A percentile compares a stretch with the other conserved stretches of the same genome.
phyloP scores from a whole-genome alignment of 2,113 vertebrate species.

The Physeter macrocephalus region DNA sequence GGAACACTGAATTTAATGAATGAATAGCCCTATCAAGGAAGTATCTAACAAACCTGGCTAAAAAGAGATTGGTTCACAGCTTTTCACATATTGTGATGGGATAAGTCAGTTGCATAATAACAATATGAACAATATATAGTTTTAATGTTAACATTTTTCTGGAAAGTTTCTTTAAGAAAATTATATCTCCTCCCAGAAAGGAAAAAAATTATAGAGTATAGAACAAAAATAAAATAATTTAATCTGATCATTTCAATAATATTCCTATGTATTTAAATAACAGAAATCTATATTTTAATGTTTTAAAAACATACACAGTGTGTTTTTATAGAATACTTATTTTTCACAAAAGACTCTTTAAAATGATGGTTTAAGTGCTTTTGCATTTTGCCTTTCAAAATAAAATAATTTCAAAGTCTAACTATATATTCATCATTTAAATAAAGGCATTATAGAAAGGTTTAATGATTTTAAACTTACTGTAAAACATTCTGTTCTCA shows the following conservation, averaged over 20 bases:
- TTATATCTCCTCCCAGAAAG: background rate
- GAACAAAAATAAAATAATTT: background rate
- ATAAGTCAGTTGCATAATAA: background rate
- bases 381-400: background rate
- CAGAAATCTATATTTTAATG: background rate
- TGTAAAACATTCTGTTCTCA: background rate
- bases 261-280: background rate
- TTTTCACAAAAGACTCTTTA: background rate
- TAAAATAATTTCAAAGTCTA: conserved; percentile 3
- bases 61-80: background rate
- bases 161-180: background rate
- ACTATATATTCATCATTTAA: background rate
- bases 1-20: background rate
- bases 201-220: background rate
- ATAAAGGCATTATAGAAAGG: background rate
- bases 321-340: background rate
- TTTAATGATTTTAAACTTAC: background rate
- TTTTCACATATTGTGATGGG: background rate
- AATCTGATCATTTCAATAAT: background rate
- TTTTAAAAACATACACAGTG: background rate
- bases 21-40: background rate
- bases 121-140: background rate
- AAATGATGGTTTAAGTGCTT: background rate
- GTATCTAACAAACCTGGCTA: background rate
- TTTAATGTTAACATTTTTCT: background rate